Evolutionary conservation across 2,797 vertebrate genomes (phyloP).

Genomic region (Gambusia yucatana): DNA sequence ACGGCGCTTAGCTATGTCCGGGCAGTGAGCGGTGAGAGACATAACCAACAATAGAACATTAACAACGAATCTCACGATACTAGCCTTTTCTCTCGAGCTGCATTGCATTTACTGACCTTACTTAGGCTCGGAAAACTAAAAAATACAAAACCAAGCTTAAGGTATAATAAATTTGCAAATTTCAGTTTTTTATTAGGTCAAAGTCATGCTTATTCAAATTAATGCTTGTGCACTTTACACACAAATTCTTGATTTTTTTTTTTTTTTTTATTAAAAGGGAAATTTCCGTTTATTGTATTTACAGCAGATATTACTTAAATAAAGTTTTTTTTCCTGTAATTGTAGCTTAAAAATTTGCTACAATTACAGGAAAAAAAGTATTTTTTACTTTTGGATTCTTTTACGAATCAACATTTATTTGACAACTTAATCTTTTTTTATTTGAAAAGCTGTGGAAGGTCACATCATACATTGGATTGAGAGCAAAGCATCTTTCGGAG

Average conservation of each 20-base stretch:
- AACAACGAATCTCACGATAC: no score
- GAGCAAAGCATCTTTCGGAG: constrained; percentile 98
- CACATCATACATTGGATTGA: constrained; percentile 99
- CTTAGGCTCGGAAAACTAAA: no score
- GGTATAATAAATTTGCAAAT: background rate
- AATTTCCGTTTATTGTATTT: no score
- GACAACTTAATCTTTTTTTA: constrained; percentile 9
- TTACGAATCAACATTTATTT: background rate
- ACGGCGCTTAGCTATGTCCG: no score
- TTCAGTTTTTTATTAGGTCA: background rate
- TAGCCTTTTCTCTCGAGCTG: no score
- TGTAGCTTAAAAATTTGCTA: background rate
- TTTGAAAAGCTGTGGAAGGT: constrained; percentile 90
- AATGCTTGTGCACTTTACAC: background rate
- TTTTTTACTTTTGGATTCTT: constrained; percentile 28
- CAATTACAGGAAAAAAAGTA: background rate
- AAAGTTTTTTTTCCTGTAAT: constrained; percentile 7
- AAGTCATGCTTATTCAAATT: background rate
- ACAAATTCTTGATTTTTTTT: no score
- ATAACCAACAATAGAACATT: no score
- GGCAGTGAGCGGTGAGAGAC: no score
- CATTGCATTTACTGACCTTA: no score
- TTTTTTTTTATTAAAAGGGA: no score
- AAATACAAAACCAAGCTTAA: no score
- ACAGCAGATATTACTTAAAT: background rate